A percentile compares a stretch with the other conserved stretches of the same genome.
phyloP scores from a whole-genome alignment of 2,797 vertebrate genomes.

The Carduelis carduelis region DNA sequence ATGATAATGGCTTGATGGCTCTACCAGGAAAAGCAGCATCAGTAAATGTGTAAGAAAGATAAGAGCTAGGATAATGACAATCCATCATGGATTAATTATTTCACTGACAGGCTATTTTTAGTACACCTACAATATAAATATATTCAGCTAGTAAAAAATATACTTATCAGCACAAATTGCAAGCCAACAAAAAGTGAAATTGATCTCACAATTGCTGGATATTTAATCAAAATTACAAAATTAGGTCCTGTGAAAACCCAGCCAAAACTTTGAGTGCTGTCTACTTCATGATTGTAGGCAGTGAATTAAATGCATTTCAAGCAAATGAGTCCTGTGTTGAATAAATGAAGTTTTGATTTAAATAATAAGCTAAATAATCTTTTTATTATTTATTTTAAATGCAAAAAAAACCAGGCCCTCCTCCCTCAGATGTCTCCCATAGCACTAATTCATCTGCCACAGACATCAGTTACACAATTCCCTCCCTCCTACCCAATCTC shows the following conservation, averaged over 20 bases:
- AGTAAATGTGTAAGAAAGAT: not conserved
- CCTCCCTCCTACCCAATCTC: constrained; percentile 39
- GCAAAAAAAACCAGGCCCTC: not conserved
- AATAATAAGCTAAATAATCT: not conserved
- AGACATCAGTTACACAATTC: constrained; percentile 62
- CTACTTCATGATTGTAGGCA: not conserved
- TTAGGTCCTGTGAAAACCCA: not conserved
- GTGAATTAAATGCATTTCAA: not conserved
- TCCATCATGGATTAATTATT: not conserved
- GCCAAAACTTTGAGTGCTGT: not conserved
- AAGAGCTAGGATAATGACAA: not conserved
- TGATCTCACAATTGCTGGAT: not conserved
- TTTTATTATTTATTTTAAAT: not conserved
- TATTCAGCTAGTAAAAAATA: not conserved
- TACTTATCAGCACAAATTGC: not conserved
- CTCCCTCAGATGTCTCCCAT: not conserved
- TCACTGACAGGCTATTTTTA: not conserved
- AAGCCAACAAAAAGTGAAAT: not conserved
- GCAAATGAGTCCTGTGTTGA: not conserved
- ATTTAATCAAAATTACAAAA: not conserved
- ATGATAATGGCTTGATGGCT: not conserved
- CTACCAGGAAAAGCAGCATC: not conserved
- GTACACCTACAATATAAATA: not conserved
- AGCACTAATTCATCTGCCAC: constrained; percentile 43
- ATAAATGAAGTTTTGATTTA: not conserved